Evolutionary conservation across 1,140 invertebrate species (phyloP), one percentile per base, ranked within the genome.

Genomic region (Drosophila mojavensis): DNA sequence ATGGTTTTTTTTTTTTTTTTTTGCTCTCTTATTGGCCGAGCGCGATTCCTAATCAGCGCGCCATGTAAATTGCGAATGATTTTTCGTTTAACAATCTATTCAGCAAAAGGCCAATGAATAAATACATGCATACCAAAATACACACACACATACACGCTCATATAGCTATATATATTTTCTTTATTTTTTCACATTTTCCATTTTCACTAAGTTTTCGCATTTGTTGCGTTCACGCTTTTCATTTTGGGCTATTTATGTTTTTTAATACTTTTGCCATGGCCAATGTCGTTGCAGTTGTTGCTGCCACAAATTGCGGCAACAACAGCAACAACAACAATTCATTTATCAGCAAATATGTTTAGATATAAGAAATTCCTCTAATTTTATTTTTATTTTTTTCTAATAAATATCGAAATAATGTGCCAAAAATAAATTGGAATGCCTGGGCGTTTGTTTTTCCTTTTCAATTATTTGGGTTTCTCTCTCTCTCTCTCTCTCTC

Each of bases 341-440:
- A 17, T 47, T 47, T 9, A 17, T 47, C 36, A 39, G 36, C 36
- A 45, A 47, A 47, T 17, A 45, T 15, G 13, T 15, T 15, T 5
- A 45, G 43, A 5, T 45, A 45, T 47, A 55, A 51, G 24, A 39
- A 67, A 61, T 61, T 28, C 28, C 2, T 68, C 59, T 73, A 78
- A 5, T 17, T 9, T 62, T 70, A 51, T 70, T 59, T 82, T 69
- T 53, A 26, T 61, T 36, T 45, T 58, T 45, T 75, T 56, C 67
- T 74, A 41, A 65, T 66, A 67, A 80, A 69, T 56, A 68, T 86
- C 69, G 67, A 54, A 61, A 69, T 61, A 70, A 79, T 76, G 68
- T 72, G 66, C 83, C 75, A 82, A 88, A 85, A 82, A 88, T 79
- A 84, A 72, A 75, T 72, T 75, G 64, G 72, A 47, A 47, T 47